Conservation (phyloP, 1,140 invertebrate genomes). For the Eciton burchellii region DNA sequence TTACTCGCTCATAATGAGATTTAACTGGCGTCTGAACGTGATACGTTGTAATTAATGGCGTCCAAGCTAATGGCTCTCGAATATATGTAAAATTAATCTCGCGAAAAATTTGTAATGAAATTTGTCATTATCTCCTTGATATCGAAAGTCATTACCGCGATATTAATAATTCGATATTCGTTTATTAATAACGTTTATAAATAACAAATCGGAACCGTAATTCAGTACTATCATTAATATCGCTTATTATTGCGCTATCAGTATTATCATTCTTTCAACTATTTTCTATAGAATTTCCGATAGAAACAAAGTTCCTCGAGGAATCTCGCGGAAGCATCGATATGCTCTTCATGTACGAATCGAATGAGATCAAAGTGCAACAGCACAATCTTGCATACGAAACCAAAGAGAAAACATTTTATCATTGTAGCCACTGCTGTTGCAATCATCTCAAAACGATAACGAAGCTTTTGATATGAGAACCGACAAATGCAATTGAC, state of each 20-base stretch:
- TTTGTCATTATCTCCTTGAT: too few species aligned
- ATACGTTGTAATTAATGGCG: background rate
- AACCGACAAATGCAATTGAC: conserved; percentile 2
- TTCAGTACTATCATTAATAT: too few species aligned
- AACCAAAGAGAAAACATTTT: conserved; percentile 8
- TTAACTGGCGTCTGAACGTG: background rate
- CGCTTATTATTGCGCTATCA: too few species aligned
- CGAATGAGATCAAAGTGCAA: background rate
- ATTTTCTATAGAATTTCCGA: too few species aligned
- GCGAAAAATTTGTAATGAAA: background rate
- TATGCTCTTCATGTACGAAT: background rate
- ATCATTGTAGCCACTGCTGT: conserved; percentile 7
- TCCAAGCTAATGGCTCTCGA: background rate
- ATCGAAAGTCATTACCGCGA: background rate
- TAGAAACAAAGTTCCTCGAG: background rate
- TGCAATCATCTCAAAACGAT: background rate
- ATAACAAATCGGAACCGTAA: too few species aligned
- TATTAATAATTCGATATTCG: conserved; percentile 1
- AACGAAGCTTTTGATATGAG: conserved; percentile 21
- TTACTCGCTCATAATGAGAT: background rate
- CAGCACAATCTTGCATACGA: background rate
- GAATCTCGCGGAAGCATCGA: background rate
- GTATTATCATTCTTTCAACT: too few species aligned
- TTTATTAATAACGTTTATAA: too few species aligned
- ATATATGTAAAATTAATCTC: background rate